Base-by-base conservation (phyloP, 1,140 invertebrate species). In the Diprion similis region DNA sequence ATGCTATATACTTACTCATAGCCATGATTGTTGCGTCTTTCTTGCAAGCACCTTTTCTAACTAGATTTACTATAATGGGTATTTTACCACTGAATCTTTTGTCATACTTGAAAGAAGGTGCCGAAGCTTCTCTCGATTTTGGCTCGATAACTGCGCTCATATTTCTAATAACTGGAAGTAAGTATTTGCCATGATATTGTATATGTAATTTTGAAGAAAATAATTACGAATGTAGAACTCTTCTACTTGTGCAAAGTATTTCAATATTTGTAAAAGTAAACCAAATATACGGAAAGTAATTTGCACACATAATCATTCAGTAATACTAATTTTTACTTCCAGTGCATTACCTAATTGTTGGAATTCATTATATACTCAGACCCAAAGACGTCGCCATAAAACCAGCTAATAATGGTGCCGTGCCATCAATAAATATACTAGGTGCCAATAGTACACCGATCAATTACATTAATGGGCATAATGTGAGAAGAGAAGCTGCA, bases 11-110 rank as follows among this genome's bases (percentile, higher is more conserved):
- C 73, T 75, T 88, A 75, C 70, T 88, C 10, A 72, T 69, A 10
- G 81, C 82, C 8, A 88, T 88, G 87, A 78, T 88, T 51, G 47
- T 86, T 13, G 85, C 86, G 10, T 76, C 86, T 17, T 88, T 88
- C 75, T 78, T 88, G 24, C 78, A 87, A 76, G 81, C 83, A 2
- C 86, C 87, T 10, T 73, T 82, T 68, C 70, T 84, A 67, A 86
- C 85, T 0, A 81, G 86, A 79, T 71, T 78, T 13, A 79, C 80
- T 1, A 84, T 88, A 67, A 74, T 87, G 73, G 82, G 77, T 51
- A 70, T 88, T n/a, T 80, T 85, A 69, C 86, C 87, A 3, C 45
- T 87, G 47, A 88, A 88, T 81, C 75, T 87, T 8, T 19, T 77
- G 19, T 78, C 83, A 2, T 87, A 80, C 64, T 84, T 85, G 51